Evolutionary conservation across 1,140 invertebrate species (phyloP), one percentile per base, ranked within the genome.

Genomic region (Tenebrio molitor): DNA sequence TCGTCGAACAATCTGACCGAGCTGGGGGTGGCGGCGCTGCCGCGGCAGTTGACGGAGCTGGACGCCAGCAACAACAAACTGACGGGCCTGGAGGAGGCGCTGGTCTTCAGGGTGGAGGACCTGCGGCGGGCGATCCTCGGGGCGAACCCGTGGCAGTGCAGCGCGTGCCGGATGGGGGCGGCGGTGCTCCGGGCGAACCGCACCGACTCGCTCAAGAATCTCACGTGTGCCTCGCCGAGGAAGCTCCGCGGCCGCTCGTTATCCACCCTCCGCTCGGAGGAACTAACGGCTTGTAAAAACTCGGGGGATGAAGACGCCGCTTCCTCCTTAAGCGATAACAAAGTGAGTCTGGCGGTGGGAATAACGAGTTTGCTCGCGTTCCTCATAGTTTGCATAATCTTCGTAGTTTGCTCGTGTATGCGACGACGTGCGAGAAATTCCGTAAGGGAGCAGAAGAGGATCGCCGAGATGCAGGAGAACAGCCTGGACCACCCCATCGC

Each of bases 111-210:
- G 67, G 78, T 89, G 66, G 88, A 88, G 73, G 83, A 82, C 10
- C 83, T 87, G 71, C 81, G 84, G n/a, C 81, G 81, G 6, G 78
- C 91, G 0, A 82, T 86, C 74, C 76, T 91, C 44, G 81, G 86
- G 5, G 86, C 84, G 14, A 91, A 91, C 81, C 86, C 86, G 1
- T 92, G 90, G 89, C 83, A 84, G 2, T 92, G 91, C 79, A 87
- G 90, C 77, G 83, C 87, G 74, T 92, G 91, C 76, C 85, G 87
- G 53, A 86, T 86, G 8, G 84, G 80, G 10, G 81, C 84, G 1
- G 86, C 89, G 84, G 58, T 81, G 29, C 78, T 76, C 14, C 75
- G 79, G 86, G 7, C 82, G 80, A 72, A 85, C 66, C 85, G 84
- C 10, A 84, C 86, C 3, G 46, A 50, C 21, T 17, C 80, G 6